Percentiles rank a stretch among this genome's conserved stretches.
Evolutionary conservation across 2,888 invertebrate species (phyloP).

Genomic region (Sacculina carcini): DNA sequence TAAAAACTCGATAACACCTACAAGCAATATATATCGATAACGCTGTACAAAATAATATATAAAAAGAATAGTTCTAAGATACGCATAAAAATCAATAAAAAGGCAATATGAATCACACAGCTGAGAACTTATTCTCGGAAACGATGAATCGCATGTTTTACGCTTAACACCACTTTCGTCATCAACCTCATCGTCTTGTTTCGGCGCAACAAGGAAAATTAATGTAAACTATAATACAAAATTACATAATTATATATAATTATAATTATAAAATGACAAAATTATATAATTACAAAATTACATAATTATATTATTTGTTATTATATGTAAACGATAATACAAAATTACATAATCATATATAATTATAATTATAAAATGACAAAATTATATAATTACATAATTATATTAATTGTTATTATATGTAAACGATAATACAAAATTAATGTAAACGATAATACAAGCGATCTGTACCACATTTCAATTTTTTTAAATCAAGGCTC

Average conservation of each 20-base stretch:
- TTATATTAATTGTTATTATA: background rate
- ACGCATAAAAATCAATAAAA: too few relatives aligned
- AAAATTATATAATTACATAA: background rate
- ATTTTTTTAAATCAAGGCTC: too few relatives aligned
- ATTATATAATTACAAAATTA: background rate
- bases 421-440: too few relatives aligned
- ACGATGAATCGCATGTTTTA: background rate
- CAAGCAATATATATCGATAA: too few relatives aligned
- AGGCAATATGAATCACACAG: too few relatives aligned
- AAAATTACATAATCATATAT: background rate
- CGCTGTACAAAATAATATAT: too few relatives aligned
- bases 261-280: background rate
- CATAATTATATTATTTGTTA: too few relatives aligned
- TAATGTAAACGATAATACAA: too few relatives aligned
- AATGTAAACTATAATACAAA: background rate
- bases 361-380: background rate
- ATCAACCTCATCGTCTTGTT: background rate
- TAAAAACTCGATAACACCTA: too few relatives aligned
- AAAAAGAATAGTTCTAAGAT: too few relatives aligned
- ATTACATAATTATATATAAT: background rate
- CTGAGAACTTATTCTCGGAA: too few relatives aligned
- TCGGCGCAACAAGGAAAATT: background rate
- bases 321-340: background rate
- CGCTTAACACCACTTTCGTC: background rate
- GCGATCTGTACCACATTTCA: too few relatives aligned